phyloP scores from a whole-genome alignment of 2,113 vertebrate genomes.

The Phylloscopus whistleri region DNA sequence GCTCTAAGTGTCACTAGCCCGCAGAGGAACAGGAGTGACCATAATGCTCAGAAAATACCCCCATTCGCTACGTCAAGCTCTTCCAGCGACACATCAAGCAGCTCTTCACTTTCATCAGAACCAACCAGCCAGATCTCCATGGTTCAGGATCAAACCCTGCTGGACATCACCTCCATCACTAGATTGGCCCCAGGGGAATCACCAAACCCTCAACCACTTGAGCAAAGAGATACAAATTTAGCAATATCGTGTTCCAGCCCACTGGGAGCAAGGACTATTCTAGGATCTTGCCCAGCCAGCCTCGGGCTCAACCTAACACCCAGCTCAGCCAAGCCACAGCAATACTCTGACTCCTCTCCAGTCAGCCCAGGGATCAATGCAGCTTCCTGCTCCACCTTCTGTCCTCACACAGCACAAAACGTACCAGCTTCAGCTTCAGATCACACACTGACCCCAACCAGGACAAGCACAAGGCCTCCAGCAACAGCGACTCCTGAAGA shows the following conservation, averaged over 20 bases:
- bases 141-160: constrained; percentile 50
- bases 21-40: constrained; percentile 45
- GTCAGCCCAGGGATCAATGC: constrained; percentile 51
- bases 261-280: not conserved
- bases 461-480: constrained; percentile 65
- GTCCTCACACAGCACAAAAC: constrained; percentile 53
- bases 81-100: constrained; percentile 47
- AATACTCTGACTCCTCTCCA: constrained; percentile 33
- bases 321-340: constrained; percentile 52
- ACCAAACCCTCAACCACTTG: not conserved
- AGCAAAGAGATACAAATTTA: constrained; percentile 8
- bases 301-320: constrained; percentile 32
- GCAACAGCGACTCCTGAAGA: constrained; percentile 29
- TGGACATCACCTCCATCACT: constrained; percentile 40
- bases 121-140: constrained; percentile 41
- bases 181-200: constrained; percentile 30
- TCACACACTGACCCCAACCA: constrained; percentile 8
- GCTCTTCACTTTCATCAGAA: constrained; percentile 58
- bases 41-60: constrained; percentile 30
- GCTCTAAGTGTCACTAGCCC: constrained; percentile 59
- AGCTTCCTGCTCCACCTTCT: constrained; percentile 14
- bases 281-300: not conserved
- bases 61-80: constrained; percentile 45
- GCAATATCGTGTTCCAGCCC: constrained; percentile 8
- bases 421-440: constrained; percentile 27